Evolutionary conservation across 2,113 vertebrate genomes (phyloP), one percentile per base, ranked within the genome.

Genomic region (Notarius quadriscutis): DNA sequence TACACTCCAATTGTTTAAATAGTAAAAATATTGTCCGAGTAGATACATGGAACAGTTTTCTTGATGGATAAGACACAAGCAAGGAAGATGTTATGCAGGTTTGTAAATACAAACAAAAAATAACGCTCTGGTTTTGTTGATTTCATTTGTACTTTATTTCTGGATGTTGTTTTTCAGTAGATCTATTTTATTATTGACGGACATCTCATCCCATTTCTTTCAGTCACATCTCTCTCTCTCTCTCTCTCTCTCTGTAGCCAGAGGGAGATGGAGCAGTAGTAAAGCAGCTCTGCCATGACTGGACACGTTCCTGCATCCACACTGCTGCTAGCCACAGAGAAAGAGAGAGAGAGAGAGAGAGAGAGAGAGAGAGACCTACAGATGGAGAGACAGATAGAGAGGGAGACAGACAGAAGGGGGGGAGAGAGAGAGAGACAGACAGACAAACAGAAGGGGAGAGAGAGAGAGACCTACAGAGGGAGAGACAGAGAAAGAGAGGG

Each of bases 261-360:
- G 41, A 53, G 80, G 86, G 57, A 55, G 81, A 87, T 87, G 57
- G 85, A 90, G 50, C 74, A 17, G 50, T 86, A 51, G 50, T 86
- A 51, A 88, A 84, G 81, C 86, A 57, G 20, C 65, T 82, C 71
- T 89, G 88, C 92, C 91, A 92, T 88, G 92, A 92, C 91, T 86
- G 62, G 27, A 79, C 86, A 87, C 5, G 90, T 88, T 79, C 77
- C 67, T 78, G 48, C 69, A 50, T 83, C 65, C 60, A 53, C 57
- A 87, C 77, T 81, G 86, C 86, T 65, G 67, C 79, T 87, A 69
- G 86, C 86, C 75, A 87, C 79, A 58, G 34, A 15, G 62, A 17
- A 1, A 48, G 30, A 18, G 0, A 41, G 58, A 65, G 48, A 58
- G 77, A 55, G 5, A 79, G 51, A 79, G 22, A 17, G 12, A 55